Evolutionary conservation across 2,113 vertebrate species (phyloP).

Genomic region (Caracal caracal): DNA sequence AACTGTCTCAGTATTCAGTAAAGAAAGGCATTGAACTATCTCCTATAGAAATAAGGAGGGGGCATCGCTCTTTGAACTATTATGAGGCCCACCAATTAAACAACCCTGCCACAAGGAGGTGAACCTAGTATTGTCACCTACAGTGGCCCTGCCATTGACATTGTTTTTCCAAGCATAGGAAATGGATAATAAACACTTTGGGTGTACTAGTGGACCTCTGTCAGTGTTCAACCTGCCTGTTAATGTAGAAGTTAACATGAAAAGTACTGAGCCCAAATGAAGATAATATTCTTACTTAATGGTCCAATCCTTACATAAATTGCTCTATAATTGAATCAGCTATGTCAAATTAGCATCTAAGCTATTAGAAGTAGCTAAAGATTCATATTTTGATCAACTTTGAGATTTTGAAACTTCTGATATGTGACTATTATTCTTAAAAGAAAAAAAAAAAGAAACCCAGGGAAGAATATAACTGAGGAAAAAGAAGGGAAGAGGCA

Average conservation of each 20-base stretch:
- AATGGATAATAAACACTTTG: neutral
- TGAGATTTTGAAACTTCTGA: neutral
- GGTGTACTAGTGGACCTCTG: neutral
- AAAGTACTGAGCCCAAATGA: conserved; percentile 6
- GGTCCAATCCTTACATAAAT: neutral
- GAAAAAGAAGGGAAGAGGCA: neutral
- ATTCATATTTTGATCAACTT: conserved; percentile 5
- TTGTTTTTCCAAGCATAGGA: neutral
- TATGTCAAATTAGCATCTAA: neutral
- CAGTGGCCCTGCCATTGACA: neutral
- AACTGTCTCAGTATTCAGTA: neutral
- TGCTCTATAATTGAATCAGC: neutral
- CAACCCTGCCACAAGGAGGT: neutral
- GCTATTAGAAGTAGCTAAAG: neutral
- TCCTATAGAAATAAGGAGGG: neutral
- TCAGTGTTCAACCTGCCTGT: neutral
- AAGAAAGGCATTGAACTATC: conserved; percentile 15
- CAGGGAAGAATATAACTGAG: neutral
- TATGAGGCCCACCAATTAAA: neutral
- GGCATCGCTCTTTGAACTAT: neutral
- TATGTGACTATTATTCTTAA: neutral
- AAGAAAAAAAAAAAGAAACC: neutral
- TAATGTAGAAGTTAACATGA: conserved; percentile 24
- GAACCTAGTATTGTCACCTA: neutral
- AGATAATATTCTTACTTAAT: conserved; percentile 16